Percentiles rank a stretch among this genome's conserved stretches.
Conservation (phyloP, 1,140 invertebrate genomes). For the Steinernema khuongi region DNA sequence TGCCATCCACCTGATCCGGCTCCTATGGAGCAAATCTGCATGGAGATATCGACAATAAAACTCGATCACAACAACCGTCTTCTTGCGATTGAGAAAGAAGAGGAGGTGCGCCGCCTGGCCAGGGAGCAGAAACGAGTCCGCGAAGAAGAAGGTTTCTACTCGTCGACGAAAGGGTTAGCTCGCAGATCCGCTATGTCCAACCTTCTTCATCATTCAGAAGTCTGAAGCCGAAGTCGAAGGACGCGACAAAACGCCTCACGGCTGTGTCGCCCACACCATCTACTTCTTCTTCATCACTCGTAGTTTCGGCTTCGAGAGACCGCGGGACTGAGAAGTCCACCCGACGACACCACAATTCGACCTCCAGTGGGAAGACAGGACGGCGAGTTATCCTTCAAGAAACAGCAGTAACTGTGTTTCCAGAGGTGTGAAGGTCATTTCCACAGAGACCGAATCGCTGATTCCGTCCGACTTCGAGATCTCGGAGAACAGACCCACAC, state of each 20-base stretch:
- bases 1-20: slow-evolving; percentile 38
- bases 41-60: slow-evolving; percentile 48
- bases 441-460: not conserved
- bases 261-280: not conserved
- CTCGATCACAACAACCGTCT: slow-evolving; percentile 47
- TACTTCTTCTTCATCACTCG: not conserved
- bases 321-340: not conserved
- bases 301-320: not conserved
- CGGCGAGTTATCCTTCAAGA: not conserved
- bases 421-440: not conserved
- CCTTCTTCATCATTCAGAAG: not conserved
- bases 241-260: not conserved
- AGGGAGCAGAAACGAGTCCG: slow-evolving; percentile 13
- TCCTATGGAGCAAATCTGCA: slow-evolving; percentile 58
- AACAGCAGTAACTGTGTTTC: no score
- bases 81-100: slow-evolving; percentile 48
- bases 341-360: not conserved
- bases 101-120: slow-evolving; percentile 16
- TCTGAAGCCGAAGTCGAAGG: not conserved
- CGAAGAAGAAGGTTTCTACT: slow-evolving; percentile 8
- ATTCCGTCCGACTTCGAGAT: not conserved
- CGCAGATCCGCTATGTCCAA: not conserved
- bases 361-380: not conserved
- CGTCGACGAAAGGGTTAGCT: not conserved
- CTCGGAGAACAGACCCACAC: not conserved